A percentile compares a stretch with the other conserved stretches of the same genome.
Evolutionary conservation across 2,797 vertebrate genomes (phyloP).

Genomic region (Loris lydekkerianus): DNA sequence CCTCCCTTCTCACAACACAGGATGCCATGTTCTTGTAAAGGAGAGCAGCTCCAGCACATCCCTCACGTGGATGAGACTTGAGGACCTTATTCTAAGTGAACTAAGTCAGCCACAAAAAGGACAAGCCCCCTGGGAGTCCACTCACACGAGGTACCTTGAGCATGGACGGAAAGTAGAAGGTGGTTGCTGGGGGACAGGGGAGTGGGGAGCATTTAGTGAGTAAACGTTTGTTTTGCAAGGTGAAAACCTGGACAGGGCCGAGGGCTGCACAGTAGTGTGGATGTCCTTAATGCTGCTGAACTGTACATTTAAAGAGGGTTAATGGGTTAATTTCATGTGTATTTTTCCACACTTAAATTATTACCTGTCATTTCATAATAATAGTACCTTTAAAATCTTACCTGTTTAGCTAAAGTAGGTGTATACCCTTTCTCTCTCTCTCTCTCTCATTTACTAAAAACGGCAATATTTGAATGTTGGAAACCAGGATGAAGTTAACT

Average conservation of each 20-base stretch:
- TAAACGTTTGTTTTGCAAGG: background rate
- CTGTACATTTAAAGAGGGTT: background rate
- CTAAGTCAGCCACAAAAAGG: no score
- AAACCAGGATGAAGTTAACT: background rate
- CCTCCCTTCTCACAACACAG: fast-evolving
- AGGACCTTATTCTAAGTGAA: background rate
- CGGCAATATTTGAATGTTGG: background rate
- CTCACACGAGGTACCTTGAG: background rate
- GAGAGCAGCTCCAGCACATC: no score
- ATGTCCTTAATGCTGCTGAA: fast-evolving
- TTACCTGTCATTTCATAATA: background rate
- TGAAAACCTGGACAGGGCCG: fast-evolving
- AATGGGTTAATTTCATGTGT: background rate
- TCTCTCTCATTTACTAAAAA: background rate
- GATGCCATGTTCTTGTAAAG: background rate
- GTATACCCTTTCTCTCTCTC: fast-evolving
- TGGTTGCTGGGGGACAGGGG: background rate
- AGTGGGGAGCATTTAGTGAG: background rate
- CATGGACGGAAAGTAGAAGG: fast-evolving
- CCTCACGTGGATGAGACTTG: fast-evolving
- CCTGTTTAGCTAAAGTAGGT: background rate
- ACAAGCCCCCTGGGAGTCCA: no score
- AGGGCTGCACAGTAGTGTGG: fast-evolving
- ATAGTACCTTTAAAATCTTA: background rate
- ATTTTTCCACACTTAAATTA: background rate